Conservation (phyloP, 2,888 invertebrate genomes). For the Heliconius cydno region DNA sequence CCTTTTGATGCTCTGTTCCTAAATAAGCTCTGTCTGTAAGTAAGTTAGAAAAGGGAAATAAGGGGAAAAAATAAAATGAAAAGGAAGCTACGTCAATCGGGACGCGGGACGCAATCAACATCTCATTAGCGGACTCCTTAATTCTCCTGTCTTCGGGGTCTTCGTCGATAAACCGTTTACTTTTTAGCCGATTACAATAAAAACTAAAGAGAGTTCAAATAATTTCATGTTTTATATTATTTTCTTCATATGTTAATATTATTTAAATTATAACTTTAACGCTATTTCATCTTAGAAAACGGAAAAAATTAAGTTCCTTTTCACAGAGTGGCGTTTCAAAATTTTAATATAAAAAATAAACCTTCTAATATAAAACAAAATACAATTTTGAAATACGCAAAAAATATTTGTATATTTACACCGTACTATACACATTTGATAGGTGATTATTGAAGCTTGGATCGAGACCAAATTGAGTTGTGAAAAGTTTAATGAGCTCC, state of each 20-base stretch:
- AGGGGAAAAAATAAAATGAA: constrained; percentile 56
- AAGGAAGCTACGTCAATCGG: constrained; percentile 68
- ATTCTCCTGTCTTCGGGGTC: constrained; percentile 67
- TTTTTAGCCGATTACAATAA: constrained; percentile 54
- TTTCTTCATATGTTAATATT: not conserved
- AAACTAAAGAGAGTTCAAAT: not conserved
- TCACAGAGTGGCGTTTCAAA: too few species aligned
- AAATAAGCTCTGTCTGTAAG: not conserved
- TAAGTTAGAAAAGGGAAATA: constrained; percentile 52
- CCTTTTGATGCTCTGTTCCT: not conserved
- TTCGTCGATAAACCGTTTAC: constrained; percentile 57
- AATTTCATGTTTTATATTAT: not conserved
- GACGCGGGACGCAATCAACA: constrained; percentile 78
- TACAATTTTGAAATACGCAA: not conserved
- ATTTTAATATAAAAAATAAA: too few species aligned
- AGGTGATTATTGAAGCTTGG: constrained; percentile 67
- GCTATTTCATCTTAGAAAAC: too few species aligned
- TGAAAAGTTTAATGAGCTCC: constrained; percentile 69
- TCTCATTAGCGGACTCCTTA: constrained; percentile 79
- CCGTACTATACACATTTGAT: constrained; percentile 48
- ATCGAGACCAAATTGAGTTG: constrained; percentile 65
- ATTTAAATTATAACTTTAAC: not conserved
- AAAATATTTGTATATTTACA: not conserved
- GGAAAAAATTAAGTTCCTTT: too few species aligned
- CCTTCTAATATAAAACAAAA: not conserved